Percentiles rank a stretch among this genome's conserved stretches.
These are phyloP conservation scores for Camelus dromedarius DNA, from an alignment of 2,113 vertebrate species.

Conservation along the genomic window DNA sequence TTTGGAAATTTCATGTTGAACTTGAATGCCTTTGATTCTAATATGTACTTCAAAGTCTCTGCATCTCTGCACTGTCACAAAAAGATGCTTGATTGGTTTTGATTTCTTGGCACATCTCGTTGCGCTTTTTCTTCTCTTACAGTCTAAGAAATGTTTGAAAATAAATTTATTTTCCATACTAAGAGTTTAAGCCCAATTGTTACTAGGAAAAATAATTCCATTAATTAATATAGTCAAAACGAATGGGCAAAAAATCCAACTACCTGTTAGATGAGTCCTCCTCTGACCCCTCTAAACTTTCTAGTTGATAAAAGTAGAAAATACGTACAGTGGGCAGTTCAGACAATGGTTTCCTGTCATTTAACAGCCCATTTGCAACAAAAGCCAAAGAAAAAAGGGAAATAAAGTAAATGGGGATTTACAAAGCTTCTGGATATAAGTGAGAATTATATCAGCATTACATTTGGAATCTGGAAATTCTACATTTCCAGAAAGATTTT, in stretches of 20 bases:
- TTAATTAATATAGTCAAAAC: background rate
- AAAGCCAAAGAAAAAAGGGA: background rate
- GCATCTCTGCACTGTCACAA: background rate
- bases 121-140: background rate
- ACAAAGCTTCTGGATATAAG: background rate
- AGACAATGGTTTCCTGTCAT: background rate
- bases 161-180: background rate
- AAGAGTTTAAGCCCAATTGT: background rate
- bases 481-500: constrained; percentile 1
- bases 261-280: background rate
- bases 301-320: background rate
- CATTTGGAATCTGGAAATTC: background rate
- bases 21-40: constrained; percentile 10
- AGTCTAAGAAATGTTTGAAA: background rate
- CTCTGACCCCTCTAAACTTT: background rate
- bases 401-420: background rate
- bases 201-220: background rate
- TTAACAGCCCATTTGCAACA: background rate
- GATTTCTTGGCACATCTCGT: background rate
- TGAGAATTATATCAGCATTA: background rate
- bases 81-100: background rate
- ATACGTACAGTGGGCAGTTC: background rate
- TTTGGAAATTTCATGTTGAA: constrained; percentile 6
- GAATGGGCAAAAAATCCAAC: background rate
- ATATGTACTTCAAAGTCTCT: background rate